Conservation (phyloP, 2,888 invertebrate species). For the Eupithecia vulgata region DNA sequence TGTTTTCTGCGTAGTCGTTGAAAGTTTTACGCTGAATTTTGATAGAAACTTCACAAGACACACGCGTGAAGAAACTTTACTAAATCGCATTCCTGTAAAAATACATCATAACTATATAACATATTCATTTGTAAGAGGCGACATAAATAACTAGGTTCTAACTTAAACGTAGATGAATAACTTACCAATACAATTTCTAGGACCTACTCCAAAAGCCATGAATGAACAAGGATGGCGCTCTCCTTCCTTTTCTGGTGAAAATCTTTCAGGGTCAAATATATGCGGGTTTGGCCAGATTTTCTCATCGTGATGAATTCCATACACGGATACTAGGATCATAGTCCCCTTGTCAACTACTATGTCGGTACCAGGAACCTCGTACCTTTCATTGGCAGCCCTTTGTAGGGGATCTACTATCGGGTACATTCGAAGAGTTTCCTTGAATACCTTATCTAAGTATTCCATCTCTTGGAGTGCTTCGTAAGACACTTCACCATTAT, state of each 20-base stretch:
- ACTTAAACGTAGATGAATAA: neutral
- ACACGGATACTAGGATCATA: slow-evolving; percentile 58
- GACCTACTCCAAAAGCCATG: slow-evolving; percentile 72
- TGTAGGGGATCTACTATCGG: slow-evolving; percentile 69
- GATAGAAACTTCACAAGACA: slow-evolving; percentile 54
- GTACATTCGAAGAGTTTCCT: slow-evolving; percentile 71
- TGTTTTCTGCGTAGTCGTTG: slow-evolving; percentile 45
- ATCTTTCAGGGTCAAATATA: slow-evolving; percentile 76
- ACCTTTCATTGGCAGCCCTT: slow-evolving; percentile 59
- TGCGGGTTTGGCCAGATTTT: slow-evolving; percentile 69
- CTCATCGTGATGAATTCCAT: slow-evolving; percentile 70
- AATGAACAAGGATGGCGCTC: slow-evolving; percentile 63
- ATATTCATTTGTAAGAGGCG: too few species aligned
- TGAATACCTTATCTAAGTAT: slow-evolving; percentile 67
- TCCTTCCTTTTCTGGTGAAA: slow-evolving; percentile 58
- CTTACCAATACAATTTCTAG: slow-evolving; percentile 73
- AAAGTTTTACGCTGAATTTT: slow-evolving; percentile 52
- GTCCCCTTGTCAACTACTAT: slow-evolving; percentile 60
- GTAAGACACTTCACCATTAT: slow-evolving; percentile 63
- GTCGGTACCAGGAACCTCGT: slow-evolving; percentile 64
- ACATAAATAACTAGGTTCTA: neutral
- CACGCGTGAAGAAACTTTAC: slow-evolving; percentile 53
- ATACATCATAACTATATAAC: neutral
- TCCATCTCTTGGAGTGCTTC: slow-evolving; percentile 65
- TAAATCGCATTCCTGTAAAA: slow-evolving; percentile 62